Evolutionary conservation across 1,140 invertebrate species (phyloP), one percentile per base, ranked within the genome.

Genomic region (Spodoptera litura): DNA sequence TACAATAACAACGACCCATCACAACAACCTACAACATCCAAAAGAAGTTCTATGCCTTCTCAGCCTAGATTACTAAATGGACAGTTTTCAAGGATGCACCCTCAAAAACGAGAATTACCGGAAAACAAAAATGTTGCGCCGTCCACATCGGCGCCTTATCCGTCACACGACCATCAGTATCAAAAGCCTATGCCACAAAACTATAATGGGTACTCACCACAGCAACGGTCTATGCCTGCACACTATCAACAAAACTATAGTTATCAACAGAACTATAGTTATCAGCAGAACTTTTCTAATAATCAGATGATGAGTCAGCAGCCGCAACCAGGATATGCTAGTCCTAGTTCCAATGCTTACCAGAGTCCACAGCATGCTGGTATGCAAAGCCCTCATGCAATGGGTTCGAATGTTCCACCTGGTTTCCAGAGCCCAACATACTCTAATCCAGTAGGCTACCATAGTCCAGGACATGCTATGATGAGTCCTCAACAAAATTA

Each of bases 121-220:
- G 90, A 94, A 70, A 85, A 76, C 44, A 92, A 91, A 81, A 49
- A 81, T 31, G 74, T 82, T 31, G 76, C 81, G 27, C 78, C 88
- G 52, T 83, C 87, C 73, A 71, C 87, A 31, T 76, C 89, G 75
- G 87, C 88, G 82, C 87, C 93, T 81, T 94, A 92, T 83, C 87
- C 90, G 49, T 88, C 93, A 49, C 90, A 94, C 58, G 94, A 95
- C 80, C 94, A 95, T 79, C 93, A 94, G 64, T 95, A 95, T 78
- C 94, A 95, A 66, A 95, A 95, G 83, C 89, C 91, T 2, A 77
- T 81, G 53, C 83, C 89, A 6, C 79, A 77, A 55, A 91, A 83
- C 78, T 94, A 90, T 64, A 94, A 94, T 78, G 93, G 92, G 0
- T 94, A 92, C 76, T 89, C 91, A 20, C 87, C 90, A 35, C 94